Conservation (phyloP, 1,140 invertebrate genomes). For the Aphidius gifuensis region DNA sequence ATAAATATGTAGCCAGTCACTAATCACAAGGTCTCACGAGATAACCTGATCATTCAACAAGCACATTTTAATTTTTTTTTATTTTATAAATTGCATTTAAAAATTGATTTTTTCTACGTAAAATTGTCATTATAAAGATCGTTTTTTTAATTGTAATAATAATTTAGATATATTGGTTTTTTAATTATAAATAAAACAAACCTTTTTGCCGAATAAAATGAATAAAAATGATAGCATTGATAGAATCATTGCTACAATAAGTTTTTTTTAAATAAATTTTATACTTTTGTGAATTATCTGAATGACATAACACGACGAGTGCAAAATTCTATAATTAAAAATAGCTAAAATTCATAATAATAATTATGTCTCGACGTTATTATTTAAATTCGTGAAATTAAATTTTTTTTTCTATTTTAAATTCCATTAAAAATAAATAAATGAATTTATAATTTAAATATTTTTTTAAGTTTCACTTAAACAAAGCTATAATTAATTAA, state of each 20-base stretch:
- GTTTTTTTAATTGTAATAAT: too few relatives aligned
- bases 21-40: slow-evolving; percentile 42
- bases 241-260: slow-evolving; percentile 13
- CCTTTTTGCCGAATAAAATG: slow-evolving; percentile 19
- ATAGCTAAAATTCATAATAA: slow-evolving; percentile 3
- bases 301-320: slow-evolving; percentile 12
- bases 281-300: slow-evolving; percentile 12
- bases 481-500: not conserved
- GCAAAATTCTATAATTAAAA: slow-evolving; percentile 22
- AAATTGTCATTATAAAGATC: too few relatives aligned
- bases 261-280: not conserved
- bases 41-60: slow-evolving; percentile 40
- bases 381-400: too few relatives aligned
- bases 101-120: not conserved
- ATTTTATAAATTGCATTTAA: not conserved
- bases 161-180: not conserved
- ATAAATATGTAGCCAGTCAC: slow-evolving; percentile 37
- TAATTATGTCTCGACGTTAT: not conserved
- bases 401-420: slow-evolving; percentile 11
- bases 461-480: not conserved
- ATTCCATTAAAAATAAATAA: too few relatives aligned
- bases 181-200: slow-evolving; percentile 12
- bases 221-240: slow-evolving; percentile 20
- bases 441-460: not conserved
- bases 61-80: slow-evolving; percentile 14